A percentile compares a stretch with the other conserved stretches of the same genome.
phyloP scores from a whole-genome alignment of 2,113 vertebrate genomes.

The Equus przewalskii region DNA sequence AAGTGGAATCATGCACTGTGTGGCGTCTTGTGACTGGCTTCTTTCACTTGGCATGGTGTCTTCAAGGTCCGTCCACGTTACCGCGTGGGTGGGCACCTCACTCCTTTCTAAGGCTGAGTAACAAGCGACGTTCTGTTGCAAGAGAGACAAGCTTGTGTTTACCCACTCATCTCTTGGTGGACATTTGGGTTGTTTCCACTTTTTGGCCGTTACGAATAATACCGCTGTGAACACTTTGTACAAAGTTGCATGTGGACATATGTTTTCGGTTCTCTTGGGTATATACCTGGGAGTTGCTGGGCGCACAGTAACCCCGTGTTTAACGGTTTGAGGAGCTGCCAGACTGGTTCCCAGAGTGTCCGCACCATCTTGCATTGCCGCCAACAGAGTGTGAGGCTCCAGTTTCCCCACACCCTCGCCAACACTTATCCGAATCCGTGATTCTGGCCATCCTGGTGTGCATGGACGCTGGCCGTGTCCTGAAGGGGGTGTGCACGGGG shows the following conservation, averaged over 20 bases:
- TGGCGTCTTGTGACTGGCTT: background rate
- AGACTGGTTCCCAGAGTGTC: background rate
- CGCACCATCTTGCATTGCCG: background rate
- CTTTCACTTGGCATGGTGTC: accelerated
- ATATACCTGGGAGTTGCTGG: background rate
- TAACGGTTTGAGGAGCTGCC: background rate
- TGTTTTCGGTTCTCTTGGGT: background rate
- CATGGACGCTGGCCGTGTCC: background rate
- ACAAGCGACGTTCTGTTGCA: background rate
- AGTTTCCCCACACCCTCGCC: too few relatives aligned
- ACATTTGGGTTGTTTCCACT: background rate
- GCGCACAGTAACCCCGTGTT: background rate
- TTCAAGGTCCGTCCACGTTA: background rate
- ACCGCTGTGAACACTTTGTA: background rate
- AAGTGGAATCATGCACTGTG: accelerated
- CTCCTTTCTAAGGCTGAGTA: background rate
- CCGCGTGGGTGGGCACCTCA: background rate
- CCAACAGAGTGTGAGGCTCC: too few relatives aligned
- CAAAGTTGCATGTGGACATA: background rate
- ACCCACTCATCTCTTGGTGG: background rate
- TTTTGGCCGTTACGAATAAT: background rate
- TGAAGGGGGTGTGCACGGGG: background rate
- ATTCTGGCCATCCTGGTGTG: background rate
- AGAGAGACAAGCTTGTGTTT: background rate
- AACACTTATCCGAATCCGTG: background rate